These are phyloP conservation scores for Riptortus pedestris DNA, from an alignment of 1,140 invertebrate species.

Conservation along the genomic window DNA sequence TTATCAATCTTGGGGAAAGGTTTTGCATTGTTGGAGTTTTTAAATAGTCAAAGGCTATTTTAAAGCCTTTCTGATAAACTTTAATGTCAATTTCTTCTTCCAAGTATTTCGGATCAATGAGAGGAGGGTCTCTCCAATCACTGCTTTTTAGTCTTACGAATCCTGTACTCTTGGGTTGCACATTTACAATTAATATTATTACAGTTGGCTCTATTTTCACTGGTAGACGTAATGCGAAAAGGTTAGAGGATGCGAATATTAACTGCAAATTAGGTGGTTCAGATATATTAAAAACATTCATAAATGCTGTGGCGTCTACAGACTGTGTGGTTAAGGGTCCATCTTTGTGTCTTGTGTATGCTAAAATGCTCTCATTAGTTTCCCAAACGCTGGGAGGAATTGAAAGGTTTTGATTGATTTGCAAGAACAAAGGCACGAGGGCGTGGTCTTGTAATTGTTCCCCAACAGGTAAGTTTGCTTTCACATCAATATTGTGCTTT, in stretches of 20 bases:
- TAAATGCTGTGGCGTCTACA: background rate
- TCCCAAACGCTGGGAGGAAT: background rate
- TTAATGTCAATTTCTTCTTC: slow-evolving; percentile 53
- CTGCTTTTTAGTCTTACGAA: too few relatives aligned
- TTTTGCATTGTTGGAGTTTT: slow-evolving; percentile 31
- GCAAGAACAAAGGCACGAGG: background rate
- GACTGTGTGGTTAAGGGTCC: background rate
- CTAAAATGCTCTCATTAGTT: background rate
- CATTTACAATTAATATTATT: too few relatives aligned
- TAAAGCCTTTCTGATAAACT: slow-evolving; percentile 44
- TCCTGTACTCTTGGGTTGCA: too few relatives aligned
- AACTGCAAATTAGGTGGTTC: background rate
- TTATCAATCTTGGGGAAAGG: slow-evolving; percentile 5
- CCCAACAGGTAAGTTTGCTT: slow-evolving; percentile 13
- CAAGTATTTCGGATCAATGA: slow-evolving; percentile 70
- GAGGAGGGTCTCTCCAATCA: too few relatives aligned
- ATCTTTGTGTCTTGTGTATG: background rate
- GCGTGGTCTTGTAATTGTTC: slow-evolving; percentile 7
- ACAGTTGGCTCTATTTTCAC: too few relatives aligned
- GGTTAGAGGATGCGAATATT: too few relatives aligned
- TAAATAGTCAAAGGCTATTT: slow-evolving; percentile 1
- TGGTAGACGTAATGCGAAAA: too few relatives aligned
- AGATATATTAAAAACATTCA: background rate
- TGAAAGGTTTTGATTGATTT: background rate
- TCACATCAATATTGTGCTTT: too few relatives aligned